A percentile compares a stretch with the other conserved stretches of the same genome.
These are phyloP conservation scores for Melinaea marsaeus DNA, from an alignment of 2,888 invertebrate species.

Conservation along the genomic window DNA sequence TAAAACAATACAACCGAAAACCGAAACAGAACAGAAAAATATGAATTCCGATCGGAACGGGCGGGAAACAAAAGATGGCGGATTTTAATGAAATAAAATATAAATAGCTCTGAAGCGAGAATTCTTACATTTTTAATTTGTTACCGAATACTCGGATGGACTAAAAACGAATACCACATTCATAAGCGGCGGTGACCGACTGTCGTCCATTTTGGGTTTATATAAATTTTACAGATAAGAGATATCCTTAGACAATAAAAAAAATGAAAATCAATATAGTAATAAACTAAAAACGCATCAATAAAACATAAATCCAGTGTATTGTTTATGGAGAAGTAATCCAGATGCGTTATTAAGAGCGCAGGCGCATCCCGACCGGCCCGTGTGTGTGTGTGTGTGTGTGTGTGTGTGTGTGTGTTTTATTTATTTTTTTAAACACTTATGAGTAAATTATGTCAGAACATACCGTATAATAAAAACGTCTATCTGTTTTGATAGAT, in stretches of 20 bases:
- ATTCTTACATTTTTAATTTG: slow-evolving; percentile 78
- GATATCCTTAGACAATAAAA: background rate
- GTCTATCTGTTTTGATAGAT: slow-evolving; percentile 28
- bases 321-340: slow-evolving; percentile 30
- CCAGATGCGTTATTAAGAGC: slow-evolving; percentile 54
- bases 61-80: slow-evolving; percentile 76
- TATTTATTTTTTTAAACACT: slow-evolving; percentile 60
- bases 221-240: slow-evolving; percentile 14
- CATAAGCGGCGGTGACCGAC: slow-evolving; percentile 50
- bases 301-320: slow-evolving; percentile 23
- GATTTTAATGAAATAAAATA: slow-evolving; percentile 78
- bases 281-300: slow-evolving; percentile 11
- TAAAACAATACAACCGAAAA: slow-evolving; percentile 72
- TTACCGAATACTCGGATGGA: slow-evolving; percentile 63
- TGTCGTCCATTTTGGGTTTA: slow-evolving; percentile 31
- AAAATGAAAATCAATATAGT: background rate
- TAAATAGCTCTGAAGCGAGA: slow-evolving; percentile 75
- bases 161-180: slow-evolving; percentile 72
- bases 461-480: slow-evolving; percentile 34
- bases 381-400: slow-evolving; percentile 17
- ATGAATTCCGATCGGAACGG: slow-evolving; percentile 75
- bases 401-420: slow-evolving; percentile 25
- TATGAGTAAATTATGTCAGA: slow-evolving; percentile 61
- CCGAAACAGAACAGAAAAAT: slow-evolving; percentile 78
- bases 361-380: slow-evolving; percentile 44